Conservation (phyloP, 2,797 vertebrate genomes). For the Etheostoma nigrum region DNA sequence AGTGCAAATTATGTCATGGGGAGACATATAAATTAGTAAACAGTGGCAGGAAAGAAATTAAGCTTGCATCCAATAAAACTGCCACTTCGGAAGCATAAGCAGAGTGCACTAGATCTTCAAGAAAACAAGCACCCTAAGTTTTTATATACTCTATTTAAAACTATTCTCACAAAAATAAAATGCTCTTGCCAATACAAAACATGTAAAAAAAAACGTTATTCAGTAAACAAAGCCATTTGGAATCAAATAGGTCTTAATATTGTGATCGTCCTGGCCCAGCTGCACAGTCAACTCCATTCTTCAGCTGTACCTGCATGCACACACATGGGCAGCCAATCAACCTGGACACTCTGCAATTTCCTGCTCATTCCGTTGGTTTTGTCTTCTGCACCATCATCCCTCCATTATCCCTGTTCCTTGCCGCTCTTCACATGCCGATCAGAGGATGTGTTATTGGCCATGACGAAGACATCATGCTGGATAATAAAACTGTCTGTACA, state of each 20-base stretch:
- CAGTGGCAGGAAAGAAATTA: background rate
- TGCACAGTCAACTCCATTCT: slow-evolving; percentile 20
- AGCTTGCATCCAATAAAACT: slow-evolving; percentile 1
- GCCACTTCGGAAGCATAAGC: background rate
- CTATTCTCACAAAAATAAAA: background rate
- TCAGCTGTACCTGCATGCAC: slow-evolving; percentile 53
- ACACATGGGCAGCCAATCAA: slow-evolving; percentile 63
- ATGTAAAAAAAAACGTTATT: slow-evolving; percentile 1
- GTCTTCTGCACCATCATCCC: slow-evolving; percentile 31
- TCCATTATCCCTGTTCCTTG: slow-evolving; percentile 25
- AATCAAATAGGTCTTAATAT: slow-evolving; percentile 26
- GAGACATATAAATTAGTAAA: slow-evolving; percentile 20
- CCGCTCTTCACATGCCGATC: slow-evolving; percentile 19
- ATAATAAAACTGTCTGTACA: slow-evolving; percentile 10
- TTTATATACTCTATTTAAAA: background rate
- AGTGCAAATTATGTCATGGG: slow-evolving; percentile 28
- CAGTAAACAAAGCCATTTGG: slow-evolving; percentile 21
- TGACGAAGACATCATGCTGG: slow-evolving; percentile 16
- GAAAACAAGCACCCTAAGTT: background rate
- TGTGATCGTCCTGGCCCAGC: slow-evolving; percentile 29
- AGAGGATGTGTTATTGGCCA: slow-evolving; percentile 23
- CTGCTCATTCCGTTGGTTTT: slow-evolving; percentile 37
- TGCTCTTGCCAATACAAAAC: slow-evolving; percentile 1
- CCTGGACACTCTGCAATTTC: slow-evolving; percentile 41
- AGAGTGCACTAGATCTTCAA: background rate